Evolutionary conservation across 2,888 invertebrate species (phyloP), one percentile per base, ranked within the genome.

Genomic region (Lobophora halterata): DNA sequence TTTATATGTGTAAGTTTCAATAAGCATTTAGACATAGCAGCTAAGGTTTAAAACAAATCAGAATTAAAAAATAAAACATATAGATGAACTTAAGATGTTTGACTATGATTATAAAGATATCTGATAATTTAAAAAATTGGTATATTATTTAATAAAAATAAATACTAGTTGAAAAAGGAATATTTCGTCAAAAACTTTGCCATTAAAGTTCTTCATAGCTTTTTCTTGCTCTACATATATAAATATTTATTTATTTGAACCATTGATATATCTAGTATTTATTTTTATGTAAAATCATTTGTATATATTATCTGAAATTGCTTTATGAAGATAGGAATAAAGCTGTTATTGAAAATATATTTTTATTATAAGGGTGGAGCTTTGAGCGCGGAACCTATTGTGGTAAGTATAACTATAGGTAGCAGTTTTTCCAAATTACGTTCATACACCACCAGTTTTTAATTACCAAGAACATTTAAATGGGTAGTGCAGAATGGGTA

Each of bases 371-470:
- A 93, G 93, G 89, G 92, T 91, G 93, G 92, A 90, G 92, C 92
- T 90, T 92, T 91, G 90, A 92, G 94, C 91, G 94, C 95, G 90
- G 96, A 96, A 91, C 97, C 96, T 80, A 96, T 97, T 87, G 95
- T 97, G 93, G 97, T 97, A 95, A 96, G 96, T 95, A 61, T 61
- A 60, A 65, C 58, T 60, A 27, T 33, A 28, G 20, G 33, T 43
- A 37, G 36, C 16, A n/a, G 5, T 25, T 25, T n/a, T 10, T 25
- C 20, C 25, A 41, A 45, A 18, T 28, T 45, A 14, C 45, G 27
- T 37, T 16, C 21, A 21, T n/a, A n/a, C n/a, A n/a, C n/a, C n/a
- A n/a, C n/a, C n/a, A n/a, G n/a, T n/a, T n/a, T n/a, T n/a, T n/a
- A n/a, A n/a, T n/a, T n/a, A n/a, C n/a, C n/a, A n/a, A n/a, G n/a